Base-by-base conservation (phyloP, 2,797 vertebrate species). In the Anniella stebbinsi region DNA sequence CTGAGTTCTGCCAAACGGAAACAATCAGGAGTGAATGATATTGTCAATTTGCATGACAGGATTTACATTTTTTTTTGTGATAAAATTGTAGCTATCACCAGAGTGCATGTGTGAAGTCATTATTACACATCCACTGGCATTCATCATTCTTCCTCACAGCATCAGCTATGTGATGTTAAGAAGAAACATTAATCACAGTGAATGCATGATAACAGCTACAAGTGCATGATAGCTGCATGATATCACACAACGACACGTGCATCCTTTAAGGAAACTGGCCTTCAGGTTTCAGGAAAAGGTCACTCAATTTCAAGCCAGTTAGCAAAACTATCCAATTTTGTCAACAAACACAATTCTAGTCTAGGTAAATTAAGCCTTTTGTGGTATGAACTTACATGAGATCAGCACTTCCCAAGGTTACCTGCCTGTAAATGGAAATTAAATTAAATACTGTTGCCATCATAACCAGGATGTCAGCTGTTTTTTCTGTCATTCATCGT, bases 341-440 rank as follows among this genome's bases (percentile, higher is more conserved):
- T 87, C 86, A 92, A 91, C 88, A 88, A 73, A 70, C 18, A 45
- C 80, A 87, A 66, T 75, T 78, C 63, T 92, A 94, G 93, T 92
- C 72, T 88, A 93, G 93, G n/a, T 63, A 86, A 94, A 90, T 90
- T 88, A 93, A 82, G 28, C 48, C 89, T 90, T 94, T 87, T 91
- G 87, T 94, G 78, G 4, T 9, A 9, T 91, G 91, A 91, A 84
- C 89, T 67, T 76, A 57, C 4, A 30, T 91, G 83, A 93, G 87
- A 15, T 84, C 90, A 77, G 83, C 57, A 57, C 81, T 95, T 94
- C 86, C 88, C 87, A 88, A 83, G 69, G 70, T 93, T 92, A 94
- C 76, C 60, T 94, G 85, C 84, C 84, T 93, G 88, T 91, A 93
- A 93, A 84, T 57, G 91, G 81, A 69, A 0, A 7, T 93, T 89